Evolutionary conservation across 2,113 vertebrate species (phyloP), one percentile per base, ranked within the genome.

Genomic region (Riparia riparia): DNA sequence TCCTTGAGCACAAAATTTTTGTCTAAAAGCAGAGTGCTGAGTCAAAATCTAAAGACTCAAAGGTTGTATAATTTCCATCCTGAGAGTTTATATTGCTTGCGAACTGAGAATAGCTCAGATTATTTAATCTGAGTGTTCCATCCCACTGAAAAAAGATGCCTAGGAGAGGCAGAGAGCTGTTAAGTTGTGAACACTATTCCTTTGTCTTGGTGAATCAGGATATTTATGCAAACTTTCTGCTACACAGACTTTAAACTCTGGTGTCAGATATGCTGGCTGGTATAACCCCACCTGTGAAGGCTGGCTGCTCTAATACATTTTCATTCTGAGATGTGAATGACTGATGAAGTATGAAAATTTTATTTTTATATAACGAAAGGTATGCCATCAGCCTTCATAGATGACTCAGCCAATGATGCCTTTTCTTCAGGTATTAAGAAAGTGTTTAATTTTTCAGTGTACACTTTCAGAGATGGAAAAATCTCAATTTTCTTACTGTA

Each of bases 381-480:
- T 44, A 25, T 76, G 44, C 53, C 31, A 77, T 86, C 71, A 82
- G 42, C 45, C 24, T 93, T 90, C 63, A 83, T 54, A 63, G 63
- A 72, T 50, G 66, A 90, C 90, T 53, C 31, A 90, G 32, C 45
- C 42, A 45, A 5, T 17, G 19, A 56, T 45, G 25, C 8, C 9
- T 76, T 88, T 69, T 85, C 14, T 57, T 77, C 60, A 58, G 20
- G 39, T 73, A 73, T 63, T 79, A 83, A 29, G 28, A 49, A 80
- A 80, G 29, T 63, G 25, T 73, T 92, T 77, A 80, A 92, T 77
- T 89, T 95, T 92, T 95, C 68, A 93, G 29, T 19, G 14, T 50
- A 37, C 82, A 47, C 47, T 73, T 94, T 89, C 63, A 86, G 25
- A 92, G 20, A 51, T n/a, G 44, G n/a, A 77, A 92, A 92, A 86